Percentiles rank a stretch among this genome's conserved stretches.
Conservation (phyloP, 2,797 vertebrate species). For the Gila robusta region DNA sequence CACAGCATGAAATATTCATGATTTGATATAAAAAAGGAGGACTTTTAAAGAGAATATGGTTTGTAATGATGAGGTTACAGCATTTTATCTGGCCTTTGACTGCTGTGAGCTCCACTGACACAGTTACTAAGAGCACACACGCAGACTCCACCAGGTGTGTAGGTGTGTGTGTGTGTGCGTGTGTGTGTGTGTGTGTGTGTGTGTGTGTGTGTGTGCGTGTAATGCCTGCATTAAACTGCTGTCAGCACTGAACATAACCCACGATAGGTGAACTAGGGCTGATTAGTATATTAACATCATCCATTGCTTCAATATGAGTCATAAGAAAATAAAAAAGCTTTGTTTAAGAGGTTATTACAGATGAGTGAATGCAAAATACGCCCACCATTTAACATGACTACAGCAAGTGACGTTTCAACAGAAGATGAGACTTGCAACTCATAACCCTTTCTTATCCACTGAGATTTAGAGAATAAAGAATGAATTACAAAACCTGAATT, state of each 20-base stretch:
- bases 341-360: slow-evolving; percentile 25
- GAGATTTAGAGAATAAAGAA: background rate
- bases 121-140: slow-evolving; percentile 68
- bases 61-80: slow-evolving; percentile 77
- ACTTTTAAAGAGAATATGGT: slow-evolving; percentile 73
- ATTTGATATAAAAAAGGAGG: slow-evolving; percentile 61
- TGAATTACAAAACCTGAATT: background rate
- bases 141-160: slow-evolving; percentile 50
- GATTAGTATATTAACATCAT: slow-evolving; percentile 38
- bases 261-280: slow-evolving; percentile 14
- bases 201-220: background rate
- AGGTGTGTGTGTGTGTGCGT: background rate
- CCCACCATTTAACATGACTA: background rate
- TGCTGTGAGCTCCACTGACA: slow-evolving; percentile 73
- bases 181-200: background rate
- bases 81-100: slow-evolving; percentile 72
- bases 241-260: slow-evolving; percentile 40
- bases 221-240: slow-evolving; percentile 28
- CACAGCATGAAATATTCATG: slow-evolving; percentile 80
- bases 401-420: slow-evolving; percentile 8
- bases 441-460: slow-evolving; percentile 21
- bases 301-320: slow-evolving; percentile 34
- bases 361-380: background rate
- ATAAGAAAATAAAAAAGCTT: slow-evolving; percentile 19
- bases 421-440: background rate